A percentile compares a stretch with the other conserved stretches of the same genome.
These are phyloP conservation scores for Meliscaeva auricollis DNA, from an alignment of 2,888 invertebrate genomes.

Conservation along the genomic window DNA sequence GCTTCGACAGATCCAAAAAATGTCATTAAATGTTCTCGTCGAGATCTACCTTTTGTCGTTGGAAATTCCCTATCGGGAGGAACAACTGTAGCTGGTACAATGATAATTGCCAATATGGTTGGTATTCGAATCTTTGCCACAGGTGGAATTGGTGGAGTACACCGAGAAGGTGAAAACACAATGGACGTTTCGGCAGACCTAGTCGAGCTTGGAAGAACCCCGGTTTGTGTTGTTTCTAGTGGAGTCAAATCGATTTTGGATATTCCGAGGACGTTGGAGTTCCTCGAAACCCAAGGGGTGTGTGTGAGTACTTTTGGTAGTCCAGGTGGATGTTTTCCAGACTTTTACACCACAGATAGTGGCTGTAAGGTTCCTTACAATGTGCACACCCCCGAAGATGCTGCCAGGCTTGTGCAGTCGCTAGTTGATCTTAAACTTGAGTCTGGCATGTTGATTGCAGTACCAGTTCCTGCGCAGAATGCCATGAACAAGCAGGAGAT, in stretches of 20 bases:
- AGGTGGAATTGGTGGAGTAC: constrained; percentile 95
- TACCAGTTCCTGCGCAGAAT: constrained; percentile 92
- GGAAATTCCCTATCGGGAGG: constrained; percentile 92
- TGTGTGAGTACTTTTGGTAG: constrained; percentile 92
- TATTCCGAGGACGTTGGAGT: constrained; percentile 96
- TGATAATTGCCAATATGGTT: constrained; percentile 92
- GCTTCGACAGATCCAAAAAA: constrained; percentile 83
- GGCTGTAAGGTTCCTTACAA: constrained; percentile 90
- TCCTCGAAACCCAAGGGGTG: constrained; percentile 97
- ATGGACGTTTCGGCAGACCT: constrained; percentile 98
- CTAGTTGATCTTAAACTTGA: constrained; percentile 85
- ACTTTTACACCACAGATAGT: constrained; percentile 94
- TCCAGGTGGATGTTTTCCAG: constrained; percentile 91
- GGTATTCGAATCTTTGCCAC: constrained; percentile 97
- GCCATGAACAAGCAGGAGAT: constrained; percentile 86
- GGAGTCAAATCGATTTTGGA: constrained; percentile 99
- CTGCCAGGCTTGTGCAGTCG: constrained; percentile 89
- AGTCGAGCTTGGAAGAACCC: constrained; percentile 93
- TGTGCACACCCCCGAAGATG: constrained; percentile 87
- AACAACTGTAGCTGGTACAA: constrained; percentile 98
- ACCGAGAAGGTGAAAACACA: constrained; percentile 93
- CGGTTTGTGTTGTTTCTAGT: constrained; percentile 96
- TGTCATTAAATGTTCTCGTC: constrained; percentile 92
- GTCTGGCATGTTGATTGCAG: constrained; percentile 94
- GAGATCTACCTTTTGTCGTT: constrained; percentile 92